A percentile compares a stretch with the other conserved stretches of the same genome.
Conservation (phyloP, 2,113 vertebrate species). For the Misgurnus anguillicaudatus region DNA sequence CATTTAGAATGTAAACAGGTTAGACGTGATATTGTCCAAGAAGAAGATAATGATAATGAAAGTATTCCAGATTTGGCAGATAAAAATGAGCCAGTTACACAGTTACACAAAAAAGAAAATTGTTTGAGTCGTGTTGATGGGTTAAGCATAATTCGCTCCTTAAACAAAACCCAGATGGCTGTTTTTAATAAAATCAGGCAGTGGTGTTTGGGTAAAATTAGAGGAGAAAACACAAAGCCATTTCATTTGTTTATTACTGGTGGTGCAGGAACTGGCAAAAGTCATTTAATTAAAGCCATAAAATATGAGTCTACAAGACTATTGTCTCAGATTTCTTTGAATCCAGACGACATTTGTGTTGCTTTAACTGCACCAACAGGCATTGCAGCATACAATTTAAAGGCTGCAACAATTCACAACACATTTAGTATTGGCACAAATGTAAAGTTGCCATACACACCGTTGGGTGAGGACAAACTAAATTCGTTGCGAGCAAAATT, state of each 20-base stretch:
- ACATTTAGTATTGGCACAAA: too few species aligned
- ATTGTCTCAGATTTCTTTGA: neutral
- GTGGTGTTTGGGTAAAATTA: slow-evolving; percentile 14
- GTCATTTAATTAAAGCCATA: slow-evolving; percentile 15
- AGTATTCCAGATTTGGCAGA: neutral
- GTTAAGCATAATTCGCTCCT: slow-evolving; percentile 5
- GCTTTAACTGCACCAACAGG: neutral
- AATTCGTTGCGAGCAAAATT: too few species aligned
- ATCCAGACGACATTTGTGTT: neutral
- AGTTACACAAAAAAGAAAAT: neutral
- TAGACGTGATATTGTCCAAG: neutral
- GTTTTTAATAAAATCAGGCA: slow-evolving; percentile 12
- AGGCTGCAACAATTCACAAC: too few species aligned
- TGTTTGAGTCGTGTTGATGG: neutral
- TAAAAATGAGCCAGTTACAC: neutral
- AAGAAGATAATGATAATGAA: neutral
- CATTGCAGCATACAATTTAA: neutral
- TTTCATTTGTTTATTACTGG: slow-evolving; percentile 41
- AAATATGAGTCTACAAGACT: neutral
- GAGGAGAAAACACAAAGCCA: slow-evolving; percentile 18
- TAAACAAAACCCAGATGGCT: slow-evolving; percentile 16
- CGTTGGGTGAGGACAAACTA: too few species aligned
- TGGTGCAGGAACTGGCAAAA: neutral
- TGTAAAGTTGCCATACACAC: too few species aligned
- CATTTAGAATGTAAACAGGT: neutral